These are phyloP conservation scores for Drosophila ezoana DNA, from an alignment of 2,888 invertebrate genomes.

Conservation along the genomic window DNA sequence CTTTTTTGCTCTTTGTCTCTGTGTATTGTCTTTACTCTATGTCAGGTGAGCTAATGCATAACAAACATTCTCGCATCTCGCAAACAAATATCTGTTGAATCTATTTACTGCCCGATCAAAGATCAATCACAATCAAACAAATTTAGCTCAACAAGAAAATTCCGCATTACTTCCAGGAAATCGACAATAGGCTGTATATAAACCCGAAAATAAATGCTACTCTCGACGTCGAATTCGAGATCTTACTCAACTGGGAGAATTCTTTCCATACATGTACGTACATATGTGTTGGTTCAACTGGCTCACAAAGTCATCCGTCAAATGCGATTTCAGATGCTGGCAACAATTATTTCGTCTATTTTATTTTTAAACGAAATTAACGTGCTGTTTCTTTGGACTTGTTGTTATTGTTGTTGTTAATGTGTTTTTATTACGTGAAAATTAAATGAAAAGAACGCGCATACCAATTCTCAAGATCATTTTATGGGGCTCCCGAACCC, in stretches of 20 bases:
- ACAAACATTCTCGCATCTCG: constrained; percentile 3
- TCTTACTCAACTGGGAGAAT: constrained; percentile 53
- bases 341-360: constrained; percentile 78
- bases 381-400: constrained; percentile 49
- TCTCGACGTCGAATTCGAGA: constrained; percentile 35
- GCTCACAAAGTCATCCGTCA: constrained; percentile 65
- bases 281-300: background rate
- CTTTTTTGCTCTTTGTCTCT: background rate
- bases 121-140: constrained; percentile 72
- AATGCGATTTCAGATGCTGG: constrained; percentile 65
- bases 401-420: constrained; percentile 60
- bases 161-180: constrained; percentile 78
- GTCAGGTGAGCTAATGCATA: constrained; percentile 1
- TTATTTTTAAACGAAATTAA: constrained; percentile 76
- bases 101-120: constrained; percentile 53
- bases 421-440: constrained; percentile 79
- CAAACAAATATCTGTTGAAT: constrained; percentile 8
- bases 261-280: constrained; percentile 27
- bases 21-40: background rate
- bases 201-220: constrained; percentile 29
- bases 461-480: constrained; percentile 66
- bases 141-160: constrained; percentile 48
- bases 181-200: constrained; percentile 61
- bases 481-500: constrained; percentile 46
- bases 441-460: constrained; percentile 39